phyloP scores from a whole-genome alignment of 2,888 invertebrate genomes.

The Agonopterix subpropinquella region DNA sequence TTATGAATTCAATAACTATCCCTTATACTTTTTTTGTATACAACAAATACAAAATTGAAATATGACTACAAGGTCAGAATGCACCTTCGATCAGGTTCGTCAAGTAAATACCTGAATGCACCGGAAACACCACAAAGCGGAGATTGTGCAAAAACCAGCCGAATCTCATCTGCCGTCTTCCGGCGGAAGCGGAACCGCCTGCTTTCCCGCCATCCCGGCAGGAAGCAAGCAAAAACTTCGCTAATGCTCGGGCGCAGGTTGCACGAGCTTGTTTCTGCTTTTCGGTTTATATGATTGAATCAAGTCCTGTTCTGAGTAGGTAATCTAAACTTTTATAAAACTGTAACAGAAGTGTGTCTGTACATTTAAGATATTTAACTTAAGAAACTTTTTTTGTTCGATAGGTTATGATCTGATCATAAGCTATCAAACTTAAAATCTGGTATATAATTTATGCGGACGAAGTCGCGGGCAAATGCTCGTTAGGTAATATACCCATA shows the following conservation, averaged over 20 bases:
- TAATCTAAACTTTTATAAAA: no score
- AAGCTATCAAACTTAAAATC: no score
- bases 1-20: neutral
- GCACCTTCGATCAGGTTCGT: slow-evolving; percentile 53
- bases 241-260: slow-evolving; percentile 44
- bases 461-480: no score
- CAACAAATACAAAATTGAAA: no score
- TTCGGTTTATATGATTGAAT: neutral
- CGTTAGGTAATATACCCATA: no score
- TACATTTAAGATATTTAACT: no score
- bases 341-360: no score
- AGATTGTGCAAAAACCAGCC: slow-evolving; percentile 45
- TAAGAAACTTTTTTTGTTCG: no score
- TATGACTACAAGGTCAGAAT: slow-evolving; percentile 48
- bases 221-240: slow-evolving; percentile 44
- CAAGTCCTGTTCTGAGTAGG: neutral
- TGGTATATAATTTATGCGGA: no score
- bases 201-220: slow-evolving; percentile 33
- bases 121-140: slow-evolving; percentile 47
- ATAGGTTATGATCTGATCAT: no score
- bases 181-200: slow-evolving; percentile 66
- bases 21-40: neutral
- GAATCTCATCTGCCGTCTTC: slow-evolving; percentile 61
- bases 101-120: slow-evolving; percentile 44
- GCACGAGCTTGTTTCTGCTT: slow-evolving; percentile 8